phyloP scores from a whole-genome alignment of 2,888 invertebrate genomes.

The Athripsodes cinereus region DNA sequence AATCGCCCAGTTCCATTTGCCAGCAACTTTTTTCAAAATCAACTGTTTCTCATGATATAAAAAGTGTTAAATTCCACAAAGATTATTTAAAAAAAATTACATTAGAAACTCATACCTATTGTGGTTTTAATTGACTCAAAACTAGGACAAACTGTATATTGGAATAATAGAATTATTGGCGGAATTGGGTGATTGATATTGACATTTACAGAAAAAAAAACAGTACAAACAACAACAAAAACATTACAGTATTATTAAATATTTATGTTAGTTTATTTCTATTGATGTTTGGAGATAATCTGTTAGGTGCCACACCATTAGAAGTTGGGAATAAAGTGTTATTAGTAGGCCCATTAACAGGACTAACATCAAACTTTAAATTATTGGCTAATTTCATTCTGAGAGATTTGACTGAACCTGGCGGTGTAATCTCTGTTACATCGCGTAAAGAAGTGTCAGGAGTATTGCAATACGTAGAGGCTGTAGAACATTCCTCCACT shows the following conservation, averaged over 20 bases:
- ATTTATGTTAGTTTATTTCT: background rate
- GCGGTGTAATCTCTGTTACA: slow-evolving; percentile 11
- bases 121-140: too few species aligned
- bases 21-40: too few species aligned
- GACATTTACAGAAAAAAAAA: background rate
- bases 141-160: too few species aligned
- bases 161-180: too few species aligned
- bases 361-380: background rate
- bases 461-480: slow-evolving; percentile 26
- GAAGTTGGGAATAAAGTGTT: background rate
- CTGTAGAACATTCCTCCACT: slow-evolving; percentile 25
- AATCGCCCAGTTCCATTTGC: too few species aligned
- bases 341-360: background rate
- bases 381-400: background rate
- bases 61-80: too few species aligned
- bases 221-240: background rate
- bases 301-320: slow-evolving; percentile 7
- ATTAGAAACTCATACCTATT: too few species aligned
- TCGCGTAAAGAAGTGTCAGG: slow-evolving; percentile 23
- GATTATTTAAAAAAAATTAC: too few species aligned
- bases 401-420: slow-evolving; percentile 30
- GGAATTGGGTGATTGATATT: background rate
- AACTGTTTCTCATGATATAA: too few species aligned
- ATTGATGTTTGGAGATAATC: slow-evolving; percentile 9
- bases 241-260: background rate